Conservation (phyloP, 2,113 vertebrate species). For the Lepidothrix coronata region DNA sequence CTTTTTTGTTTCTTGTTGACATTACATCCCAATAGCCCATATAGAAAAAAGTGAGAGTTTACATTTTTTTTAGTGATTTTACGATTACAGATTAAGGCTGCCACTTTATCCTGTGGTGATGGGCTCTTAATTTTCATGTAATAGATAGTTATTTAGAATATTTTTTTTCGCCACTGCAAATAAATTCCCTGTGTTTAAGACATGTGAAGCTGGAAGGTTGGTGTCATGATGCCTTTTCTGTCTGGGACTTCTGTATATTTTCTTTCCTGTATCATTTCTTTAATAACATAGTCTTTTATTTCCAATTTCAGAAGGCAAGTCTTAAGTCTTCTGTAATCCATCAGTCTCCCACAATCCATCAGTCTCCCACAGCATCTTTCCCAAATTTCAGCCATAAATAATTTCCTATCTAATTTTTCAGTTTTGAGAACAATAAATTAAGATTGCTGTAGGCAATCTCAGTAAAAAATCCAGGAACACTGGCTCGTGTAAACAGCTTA, state of each 20-base stretch:
- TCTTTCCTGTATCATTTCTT: neutral
- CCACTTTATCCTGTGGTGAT: too few relatives aligned
- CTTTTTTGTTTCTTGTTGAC: neutral
- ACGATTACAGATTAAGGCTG: neutral
- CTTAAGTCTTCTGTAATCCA: neutral
- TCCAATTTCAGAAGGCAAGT: neutral
- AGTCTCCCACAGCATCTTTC: neutral
- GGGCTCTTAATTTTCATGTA: neutral
- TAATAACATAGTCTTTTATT: neutral
- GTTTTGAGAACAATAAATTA: neutral
- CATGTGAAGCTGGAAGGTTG: neutral
- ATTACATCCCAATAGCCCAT: neutral
- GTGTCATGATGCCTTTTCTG: neutral
- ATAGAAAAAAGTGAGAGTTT: neutral
- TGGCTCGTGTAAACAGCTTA: neutral
- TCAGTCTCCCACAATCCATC: neutral
- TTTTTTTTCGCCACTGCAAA: neutral
- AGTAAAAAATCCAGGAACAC: neutral
- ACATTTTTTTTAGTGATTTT: fast-evolving
- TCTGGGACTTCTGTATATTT: neutral
- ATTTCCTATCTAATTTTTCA: neutral
- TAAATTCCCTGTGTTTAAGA: neutral
- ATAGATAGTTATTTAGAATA: neutral
- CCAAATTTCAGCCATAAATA: neutral
- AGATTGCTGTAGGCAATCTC: neutral